A percentile compares a stretch with the other conserved stretches of the same genome.
These are phyloP conservation scores for Rhegmatorhina hoffmannsi DNA, from an alignment of 2,113 vertebrate species.

Conservation along the genomic window DNA sequence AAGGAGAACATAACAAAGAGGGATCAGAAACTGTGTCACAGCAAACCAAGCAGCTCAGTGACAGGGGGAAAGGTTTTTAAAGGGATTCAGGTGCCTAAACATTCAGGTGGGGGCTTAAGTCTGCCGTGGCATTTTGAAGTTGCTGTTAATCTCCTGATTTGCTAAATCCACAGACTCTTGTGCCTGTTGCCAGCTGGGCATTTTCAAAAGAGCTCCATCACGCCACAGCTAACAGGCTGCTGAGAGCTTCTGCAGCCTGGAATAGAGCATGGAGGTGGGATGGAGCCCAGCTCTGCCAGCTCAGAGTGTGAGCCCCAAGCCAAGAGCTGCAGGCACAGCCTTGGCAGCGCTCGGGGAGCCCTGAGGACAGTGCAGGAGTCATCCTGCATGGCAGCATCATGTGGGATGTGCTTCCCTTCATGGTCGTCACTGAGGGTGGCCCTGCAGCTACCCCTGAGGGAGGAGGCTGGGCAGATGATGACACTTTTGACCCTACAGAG, in stretches of 20 bases:
- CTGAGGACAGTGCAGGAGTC: rapidly evolving
- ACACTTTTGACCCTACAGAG: not conserved
- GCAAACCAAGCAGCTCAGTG: not conserved
- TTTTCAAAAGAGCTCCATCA: not conserved
- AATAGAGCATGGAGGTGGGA: not conserved
- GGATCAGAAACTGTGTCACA: not conserved
- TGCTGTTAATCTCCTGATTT: not conserved
- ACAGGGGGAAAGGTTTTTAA: not conserved
- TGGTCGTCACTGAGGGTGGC: not conserved
- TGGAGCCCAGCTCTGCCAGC: not conserved
- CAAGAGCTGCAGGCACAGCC: not conserved
- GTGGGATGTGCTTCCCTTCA: rapidly evolving
- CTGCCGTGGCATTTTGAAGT: not conserved
- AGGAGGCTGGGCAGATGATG: not conserved
- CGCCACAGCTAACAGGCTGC: not conserved
- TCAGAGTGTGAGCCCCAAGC: rapidly evolving
- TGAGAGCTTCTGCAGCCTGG: rapidly evolving
- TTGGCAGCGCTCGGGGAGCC: not conserved
- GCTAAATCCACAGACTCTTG: not conserved
- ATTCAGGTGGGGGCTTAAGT: not conserved
- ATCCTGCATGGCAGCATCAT: not conserved
- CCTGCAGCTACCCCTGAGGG: not conserved
- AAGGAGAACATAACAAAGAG: not conserved
- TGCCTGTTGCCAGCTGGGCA: not conserved
- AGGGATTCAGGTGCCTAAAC: not conserved